Conservation (phyloP, 1,140 invertebrate species). For the Drosophila orosa region DNA sequence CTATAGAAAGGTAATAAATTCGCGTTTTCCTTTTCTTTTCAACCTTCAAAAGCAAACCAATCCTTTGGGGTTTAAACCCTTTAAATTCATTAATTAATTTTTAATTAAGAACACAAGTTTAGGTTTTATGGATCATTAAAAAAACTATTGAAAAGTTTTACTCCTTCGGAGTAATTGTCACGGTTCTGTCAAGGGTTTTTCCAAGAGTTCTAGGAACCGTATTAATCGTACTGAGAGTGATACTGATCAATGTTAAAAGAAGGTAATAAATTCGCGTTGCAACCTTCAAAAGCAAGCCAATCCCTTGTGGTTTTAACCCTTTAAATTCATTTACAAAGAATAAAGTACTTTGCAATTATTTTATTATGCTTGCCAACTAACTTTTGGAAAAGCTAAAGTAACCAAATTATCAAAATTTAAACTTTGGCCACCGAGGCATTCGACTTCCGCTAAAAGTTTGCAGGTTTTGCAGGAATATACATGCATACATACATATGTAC, state of each 20-base stretch:
- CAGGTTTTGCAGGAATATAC: slow-evolving; percentile 2
- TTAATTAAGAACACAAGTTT: no score
- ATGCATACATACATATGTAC: neutral
- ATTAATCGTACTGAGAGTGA: no score
- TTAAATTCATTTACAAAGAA: neutral
- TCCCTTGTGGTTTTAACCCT: neutral
- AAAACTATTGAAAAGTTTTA: neutral
- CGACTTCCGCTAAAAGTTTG: slow-evolving; percentile 29
- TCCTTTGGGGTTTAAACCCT: neutral
- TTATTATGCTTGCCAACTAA: slow-evolving; percentile 5
- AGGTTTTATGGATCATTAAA: neutral
- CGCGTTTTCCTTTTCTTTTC: neutral
- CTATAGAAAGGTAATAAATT: neutral
- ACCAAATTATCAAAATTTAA: slow-evolving; percentile 33
- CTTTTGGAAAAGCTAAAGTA: slow-evolving; percentile 12
- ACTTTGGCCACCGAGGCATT: slow-evolving; percentile 22
- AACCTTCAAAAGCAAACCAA: neutral
- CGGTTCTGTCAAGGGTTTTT: neutral
- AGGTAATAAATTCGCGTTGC: neutral
- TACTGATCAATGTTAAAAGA: neutral
- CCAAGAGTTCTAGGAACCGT: neutral
- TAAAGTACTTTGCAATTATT: slow-evolving; percentile 19
- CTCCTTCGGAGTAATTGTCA: neutral
- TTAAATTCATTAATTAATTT: slow-evolving; percentile 3
- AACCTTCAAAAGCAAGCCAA: neutral